Base-by-base conservation (phyloP, 1,140 invertebrate genomes). In the Zaprionus gabonicus region DNA sequence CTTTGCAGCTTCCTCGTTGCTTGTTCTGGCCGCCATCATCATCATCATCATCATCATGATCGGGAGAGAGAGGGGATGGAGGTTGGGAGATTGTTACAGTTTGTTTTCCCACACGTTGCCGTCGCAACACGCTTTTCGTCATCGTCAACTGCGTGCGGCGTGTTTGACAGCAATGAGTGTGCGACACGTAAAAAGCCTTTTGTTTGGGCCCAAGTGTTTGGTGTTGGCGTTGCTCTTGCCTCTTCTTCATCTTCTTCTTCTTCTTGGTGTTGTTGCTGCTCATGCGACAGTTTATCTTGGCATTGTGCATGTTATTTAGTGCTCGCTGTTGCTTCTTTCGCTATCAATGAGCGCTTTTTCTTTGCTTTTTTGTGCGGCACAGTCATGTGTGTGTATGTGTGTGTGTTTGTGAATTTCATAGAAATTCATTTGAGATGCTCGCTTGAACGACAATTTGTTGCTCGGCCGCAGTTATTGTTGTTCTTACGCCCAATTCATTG, bases 81-180 rank as follows among this genome's bases (percentile, higher is more conserved):
- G 68, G 69, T 78, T 7, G 7, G 31, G 9, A 34, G 88, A 84
- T 58, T 87, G 85, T 72, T 84, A 74, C 81, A 88, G 77, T 76
- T 81, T 80, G 85, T 80, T 84, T 90, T 90, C 84, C 85, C 84
- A 87, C 81, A 88, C 85, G 85, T 74, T 70, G 68, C 13, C 64
- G 34, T 71, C 77, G 79, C 82, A 82, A 84, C 75, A 63, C 71
- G 72, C 72, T 73, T 78, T 84, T 81, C 81, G 77, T 83, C 84
- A 80, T 80, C 83, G 81, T 88, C 84, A 87, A 88, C 71, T 71
- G 66, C 74, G 78, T 77, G 78, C 81, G 81, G 83, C 81, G 81
- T 87, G 84, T 90, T 88, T 90, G 84, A 84, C 84, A 90, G 84
- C 85, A 87, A 87, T 84, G 83, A 87, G 84, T 84, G 78, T 81